A percentile compares a stretch with the other conserved stretches of the same genome.
These are phyloP conservation scores for Lasioglossum lativentre DNA, from an alignment of 2,888 invertebrate genomes.

Conservation along the genomic window DNA sequence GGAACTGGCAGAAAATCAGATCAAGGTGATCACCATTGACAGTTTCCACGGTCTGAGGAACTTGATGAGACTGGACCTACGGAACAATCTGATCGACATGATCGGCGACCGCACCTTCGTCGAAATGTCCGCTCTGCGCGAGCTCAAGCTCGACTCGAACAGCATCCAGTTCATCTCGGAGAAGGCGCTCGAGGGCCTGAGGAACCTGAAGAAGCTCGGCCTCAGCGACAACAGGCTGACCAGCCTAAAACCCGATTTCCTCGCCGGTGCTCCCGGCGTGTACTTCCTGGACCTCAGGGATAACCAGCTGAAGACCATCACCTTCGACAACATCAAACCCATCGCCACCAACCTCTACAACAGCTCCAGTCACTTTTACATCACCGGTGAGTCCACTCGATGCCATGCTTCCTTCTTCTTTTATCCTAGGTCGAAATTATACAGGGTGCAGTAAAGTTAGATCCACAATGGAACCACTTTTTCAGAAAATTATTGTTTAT, in stretches of 20 bases:
- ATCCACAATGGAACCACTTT: no score
- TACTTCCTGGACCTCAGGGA: constrained; percentile 91
- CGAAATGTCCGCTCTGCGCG: constrained; percentile 90
- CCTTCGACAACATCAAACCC: constrained; percentile 91
- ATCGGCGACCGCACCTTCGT: constrained; percentile 92
- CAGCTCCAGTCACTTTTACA: constrained; percentile 90
- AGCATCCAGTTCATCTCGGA: constrained; percentile 90
- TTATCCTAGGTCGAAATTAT: neutral
- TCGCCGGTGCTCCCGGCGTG: constrained; percentile 90
- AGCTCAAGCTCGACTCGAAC: constrained; percentile 90
- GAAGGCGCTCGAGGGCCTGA: constrained; percentile 91
- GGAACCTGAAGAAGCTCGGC: constrained; percentile 89
- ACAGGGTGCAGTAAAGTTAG: no score
- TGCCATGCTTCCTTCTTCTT: neutral
- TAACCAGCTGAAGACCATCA: constrained; percentile 91
- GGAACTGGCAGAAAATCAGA: constrained; percentile 92
- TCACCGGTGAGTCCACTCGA: constrained; percentile 89
- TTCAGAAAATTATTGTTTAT: no score
- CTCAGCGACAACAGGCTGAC: constrained; percentile 92
- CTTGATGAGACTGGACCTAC: constrained; percentile 90
- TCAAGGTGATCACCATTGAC: constrained; percentile 90
- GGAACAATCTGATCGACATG: constrained; percentile 90
- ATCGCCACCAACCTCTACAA: constrained; percentile 92
- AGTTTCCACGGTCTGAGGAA: constrained; percentile 92
- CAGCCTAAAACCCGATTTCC: constrained; percentile 89